Conservation (phyloP, 2,113 vertebrate genomes). For the Onychostoma macrolepis region DNA sequence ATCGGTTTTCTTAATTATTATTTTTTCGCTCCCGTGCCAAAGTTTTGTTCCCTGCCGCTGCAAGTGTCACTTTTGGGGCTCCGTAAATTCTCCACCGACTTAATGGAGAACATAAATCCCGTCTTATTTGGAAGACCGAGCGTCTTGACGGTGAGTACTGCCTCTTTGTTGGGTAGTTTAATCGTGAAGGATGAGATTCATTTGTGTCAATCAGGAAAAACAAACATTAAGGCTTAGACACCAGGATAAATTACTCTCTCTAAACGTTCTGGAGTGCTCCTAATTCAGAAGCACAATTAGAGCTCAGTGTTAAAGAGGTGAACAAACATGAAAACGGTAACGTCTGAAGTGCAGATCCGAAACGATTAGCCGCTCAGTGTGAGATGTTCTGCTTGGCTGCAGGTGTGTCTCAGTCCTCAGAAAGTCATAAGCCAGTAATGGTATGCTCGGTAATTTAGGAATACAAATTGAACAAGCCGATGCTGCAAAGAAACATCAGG, state of each 20-base stretch:
- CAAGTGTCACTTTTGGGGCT: not conserved
- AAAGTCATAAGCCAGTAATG: constrained; percentile 30
- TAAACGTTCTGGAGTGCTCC: constrained; percentile 9
- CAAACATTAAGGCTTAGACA: constrained; percentile 25
- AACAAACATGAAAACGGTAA: not conserved
- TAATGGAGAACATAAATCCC: constrained; percentile 21
- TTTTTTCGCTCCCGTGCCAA: too few species aligned
- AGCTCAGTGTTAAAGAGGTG: constrained; percentile 17
- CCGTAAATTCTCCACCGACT: not conserved
- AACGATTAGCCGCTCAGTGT: not conserved
- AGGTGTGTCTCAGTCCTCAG: constrained; percentile 42
- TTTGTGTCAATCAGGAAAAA: constrained; percentile 38
- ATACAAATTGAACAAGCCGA: constrained; percentile 40
- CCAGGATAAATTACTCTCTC: too few species aligned
- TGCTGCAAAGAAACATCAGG: constrained; percentile 14
- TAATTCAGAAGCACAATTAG: constrained; percentile 21
- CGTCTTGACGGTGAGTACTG: constrained; percentile 11
- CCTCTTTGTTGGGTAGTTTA: constrained; percentile 20
- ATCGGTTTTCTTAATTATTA: too few species aligned
- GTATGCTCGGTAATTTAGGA: constrained; percentile 18
- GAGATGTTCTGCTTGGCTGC: constrained; percentile 22
- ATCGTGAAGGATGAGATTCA: constrained; percentile 22
- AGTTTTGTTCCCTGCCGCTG: too few species aligned
- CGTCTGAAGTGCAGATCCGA: not conserved
- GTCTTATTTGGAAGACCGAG: not conserved